phyloP scores from a whole-genome alignment of 1,140 invertebrate species.

The Forficula auricularia region DNA sequence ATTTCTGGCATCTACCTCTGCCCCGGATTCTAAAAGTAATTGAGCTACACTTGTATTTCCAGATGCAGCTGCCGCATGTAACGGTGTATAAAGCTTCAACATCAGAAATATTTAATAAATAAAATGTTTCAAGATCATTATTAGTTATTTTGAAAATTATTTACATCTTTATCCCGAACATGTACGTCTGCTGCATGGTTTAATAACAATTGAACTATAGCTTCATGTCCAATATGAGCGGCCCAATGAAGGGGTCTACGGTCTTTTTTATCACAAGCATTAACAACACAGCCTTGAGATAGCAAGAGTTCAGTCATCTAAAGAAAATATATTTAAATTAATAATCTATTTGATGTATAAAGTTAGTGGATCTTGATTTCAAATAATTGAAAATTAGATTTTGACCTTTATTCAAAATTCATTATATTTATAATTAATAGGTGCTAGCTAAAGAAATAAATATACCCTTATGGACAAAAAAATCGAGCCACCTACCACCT shows the following conservation, averaged over 20 bases:
- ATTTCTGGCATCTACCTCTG: conserved; percentile 38
- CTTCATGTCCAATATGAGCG: conserved; percentile 34
- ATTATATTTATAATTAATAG: too few species aligned
- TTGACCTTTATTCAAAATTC: too few species aligned
- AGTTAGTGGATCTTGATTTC: too few species aligned
- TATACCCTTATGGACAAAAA: too few species aligned
- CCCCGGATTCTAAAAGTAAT: conserved; percentile 33
- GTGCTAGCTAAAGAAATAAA: too few species aligned
- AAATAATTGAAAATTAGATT: too few species aligned
- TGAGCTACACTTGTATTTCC: conserved; percentile 33
- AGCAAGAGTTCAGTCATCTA: conserved; percentile 36
- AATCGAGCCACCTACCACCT: too few species aligned
- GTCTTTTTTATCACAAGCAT: conserved; percentile 45
- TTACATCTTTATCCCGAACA: conserved; percentile 33
- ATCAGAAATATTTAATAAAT: conserved; percentile 1
- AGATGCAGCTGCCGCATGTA: conserved; percentile 44
- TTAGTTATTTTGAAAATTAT: not conserved
- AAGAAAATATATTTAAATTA: conserved; percentile 12
- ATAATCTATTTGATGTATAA: too few species aligned
- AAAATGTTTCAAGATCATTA: not conserved
- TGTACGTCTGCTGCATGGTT: conserved; percentile 35
- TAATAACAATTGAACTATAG: conserved; percentile 31
- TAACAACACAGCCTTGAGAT: conserved; percentile 35
- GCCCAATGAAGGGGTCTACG: conserved; percentile 38
- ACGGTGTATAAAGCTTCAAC: conserved; percentile 36